A percentile compares a stretch with the other conserved stretches of the same genome.
These are phyloP conservation scores for Oscheius onirici DNA, from an alignment of 2,888 invertebrate genomes.

Conservation along the genomic window DNA sequence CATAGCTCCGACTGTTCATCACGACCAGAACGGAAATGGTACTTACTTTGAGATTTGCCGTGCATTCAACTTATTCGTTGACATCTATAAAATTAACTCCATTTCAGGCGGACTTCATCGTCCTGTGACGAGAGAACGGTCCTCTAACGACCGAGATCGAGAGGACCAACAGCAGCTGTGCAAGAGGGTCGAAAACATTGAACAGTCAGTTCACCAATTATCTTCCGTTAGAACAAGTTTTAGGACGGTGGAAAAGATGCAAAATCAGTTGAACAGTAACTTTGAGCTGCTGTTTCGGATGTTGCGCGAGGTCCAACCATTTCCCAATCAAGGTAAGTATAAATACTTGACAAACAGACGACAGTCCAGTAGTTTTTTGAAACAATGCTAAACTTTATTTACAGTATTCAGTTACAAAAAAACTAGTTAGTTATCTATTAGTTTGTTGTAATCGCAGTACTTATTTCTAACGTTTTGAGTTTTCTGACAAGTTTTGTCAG, in stretches of 20 bases:
- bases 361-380: too few species aligned
- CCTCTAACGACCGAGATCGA: constrained; percentile 8
- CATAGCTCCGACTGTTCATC: constrained; percentile 39
- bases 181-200: constrained; percentile 52
- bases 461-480: too few species aligned
- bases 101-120: constrained; percentile 25
- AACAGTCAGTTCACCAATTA: constrained; percentile 37
- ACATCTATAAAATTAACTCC: neutral
- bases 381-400: too few species aligned
- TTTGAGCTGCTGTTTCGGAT: constrained; percentile 31
- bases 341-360: neutral
- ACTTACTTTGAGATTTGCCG: neutral
- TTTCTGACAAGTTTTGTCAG: too few species aligned
- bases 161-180: constrained; percentile 44
- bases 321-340: constrained; percentile 16
- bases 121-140: constrained; percentile 11
- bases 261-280: constrained; percentile 30
- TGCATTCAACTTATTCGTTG: neutral
- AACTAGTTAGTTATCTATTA: too few species aligned
- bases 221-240: neutral
- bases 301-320: constrained; percentile 20
- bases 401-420: too few species aligned
- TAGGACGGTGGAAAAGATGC: constrained; percentile 31
- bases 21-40: constrained; percentile 32
- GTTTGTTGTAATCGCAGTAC: too few species aligned